phyloP scores from a whole-genome alignment of 1,140 invertebrate genomes.

The Drosophila dunni region DNA sequence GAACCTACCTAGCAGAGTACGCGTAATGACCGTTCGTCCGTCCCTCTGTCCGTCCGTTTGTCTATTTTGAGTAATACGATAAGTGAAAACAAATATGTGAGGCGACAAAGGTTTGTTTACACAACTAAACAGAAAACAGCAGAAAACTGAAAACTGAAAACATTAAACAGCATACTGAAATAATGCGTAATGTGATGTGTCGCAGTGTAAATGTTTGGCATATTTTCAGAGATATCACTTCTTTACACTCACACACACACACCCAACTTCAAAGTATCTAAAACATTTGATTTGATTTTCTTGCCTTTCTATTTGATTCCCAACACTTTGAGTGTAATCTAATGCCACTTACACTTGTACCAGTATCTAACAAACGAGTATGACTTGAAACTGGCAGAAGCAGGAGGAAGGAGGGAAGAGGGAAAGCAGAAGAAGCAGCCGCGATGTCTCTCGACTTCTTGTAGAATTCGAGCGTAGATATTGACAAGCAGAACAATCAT shows the following conservation, averaged over 20 bases:
- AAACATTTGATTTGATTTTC: background rate
- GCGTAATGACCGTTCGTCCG: slow-evolving; percentile 32
- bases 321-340: slow-evolving; percentile 33
- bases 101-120: slow-evolving; percentile 77
- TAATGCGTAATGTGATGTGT: slow-evolving; percentile 58
- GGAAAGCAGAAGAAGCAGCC: too few relatives aligned
- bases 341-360: slow-evolving; percentile 24
- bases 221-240: slow-evolving; percentile 41
- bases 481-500: too few relatives aligned
- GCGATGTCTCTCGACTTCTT: too few relatives aligned
- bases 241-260: background rate
- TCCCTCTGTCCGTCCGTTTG: background rate
- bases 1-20: background rate
- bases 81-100: slow-evolving; percentile 76
- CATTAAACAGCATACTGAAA: slow-evolving; percentile 35
- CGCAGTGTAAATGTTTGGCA: slow-evolving; percentile 38
- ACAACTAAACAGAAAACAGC: slow-evolving; percentile 55
- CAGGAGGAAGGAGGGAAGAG: too few relatives aligned
- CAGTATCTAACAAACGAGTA: slow-evolving; percentile 14
- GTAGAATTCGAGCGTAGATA: too few relatives aligned
- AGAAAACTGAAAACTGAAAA: slow-evolving; percentile 27
- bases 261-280: slow-evolving; percentile 6
- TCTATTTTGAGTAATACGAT: slow-evolving; percentile 62
- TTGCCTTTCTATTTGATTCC: slow-evolving; percentile 28
- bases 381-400: slow-evolving; percentile 13